A percentile compares a stretch with the other conserved stretches of the same genome.
phyloP scores from a whole-genome alignment of 2,888 invertebrate genomes.

The Hemicrepidius hirtus region DNA sequence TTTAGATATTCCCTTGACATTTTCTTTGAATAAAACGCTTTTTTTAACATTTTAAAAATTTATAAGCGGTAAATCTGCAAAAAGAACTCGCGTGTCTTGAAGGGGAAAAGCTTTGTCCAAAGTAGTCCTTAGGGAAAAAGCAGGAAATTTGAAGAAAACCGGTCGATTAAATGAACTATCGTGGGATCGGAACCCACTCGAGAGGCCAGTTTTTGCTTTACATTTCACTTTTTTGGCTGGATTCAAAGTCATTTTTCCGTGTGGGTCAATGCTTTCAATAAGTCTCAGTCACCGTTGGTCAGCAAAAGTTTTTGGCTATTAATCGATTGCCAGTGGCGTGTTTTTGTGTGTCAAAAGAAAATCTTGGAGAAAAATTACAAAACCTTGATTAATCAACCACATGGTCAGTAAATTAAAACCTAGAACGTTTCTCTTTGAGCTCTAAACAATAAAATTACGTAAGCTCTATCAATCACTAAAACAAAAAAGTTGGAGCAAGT shows the following conservation, averaged over 20 bases:
- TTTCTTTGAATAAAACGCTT: slow-evolving; percentile 1
- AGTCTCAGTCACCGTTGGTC: slow-evolving; percentile 1
- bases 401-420: neutral
- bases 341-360: neutral
- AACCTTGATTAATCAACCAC: slow-evolving; percentile 7
- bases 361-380: neutral
- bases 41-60: neutral
- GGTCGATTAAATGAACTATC: slow-evolving; percentile 13
- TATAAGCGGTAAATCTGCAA: neutral
- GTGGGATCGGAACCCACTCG: slow-evolving; percentile 18
- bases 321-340: neutral
- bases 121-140: slow-evolving; percentile 30
- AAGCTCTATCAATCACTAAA: slow-evolving; percentile 10
- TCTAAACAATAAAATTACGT: slow-evolving; percentile 18
- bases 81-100: slow-evolving; percentile 6
- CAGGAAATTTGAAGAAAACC: slow-evolving; percentile 25
- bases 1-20: neutral
- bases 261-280: slow-evolving; percentile 22
- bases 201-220: neutral
- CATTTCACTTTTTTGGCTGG: slow-evolving; percentile 15
- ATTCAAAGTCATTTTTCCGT: slow-evolving; percentile 14
- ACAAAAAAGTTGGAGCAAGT: neutral
- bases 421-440: slow-evolving; percentile 4
- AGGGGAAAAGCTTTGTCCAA: slow-evolving; percentile 15
- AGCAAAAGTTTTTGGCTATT: neutral